Evolutionary conservation across 2,888 invertebrate species (phyloP).

Genomic region (Nomada flava): DNA sequence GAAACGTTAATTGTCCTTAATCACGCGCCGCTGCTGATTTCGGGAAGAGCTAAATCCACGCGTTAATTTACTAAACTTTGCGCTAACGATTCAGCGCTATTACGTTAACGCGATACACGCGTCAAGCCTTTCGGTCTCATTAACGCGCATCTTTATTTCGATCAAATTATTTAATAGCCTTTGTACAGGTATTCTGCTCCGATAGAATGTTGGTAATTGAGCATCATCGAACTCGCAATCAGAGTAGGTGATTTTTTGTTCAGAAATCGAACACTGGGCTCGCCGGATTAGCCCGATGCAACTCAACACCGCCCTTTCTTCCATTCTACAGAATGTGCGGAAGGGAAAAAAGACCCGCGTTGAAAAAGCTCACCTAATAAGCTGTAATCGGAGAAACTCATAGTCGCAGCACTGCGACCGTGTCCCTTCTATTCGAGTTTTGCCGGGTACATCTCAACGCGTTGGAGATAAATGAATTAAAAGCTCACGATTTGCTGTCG

Average conservation of each 20-base stretch:
- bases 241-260: constrained; percentile 46
- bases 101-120: constrained; percentile 28
- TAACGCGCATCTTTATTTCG: background rate
- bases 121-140: background rate
- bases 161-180: background rate
- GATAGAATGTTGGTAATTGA: constrained; percentile 34
- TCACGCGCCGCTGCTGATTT: constrained; percentile 51
- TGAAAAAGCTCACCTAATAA: constrained; percentile 44
- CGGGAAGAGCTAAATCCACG: constrained; percentile 27
- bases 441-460: background rate
- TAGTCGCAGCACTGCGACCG: background rate
- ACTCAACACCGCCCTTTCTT: constrained; percentile 67
- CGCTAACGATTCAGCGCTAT: constrained; percentile 48
- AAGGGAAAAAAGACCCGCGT: constrained; percentile 20
- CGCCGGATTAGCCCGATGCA: constrained; percentile 78
- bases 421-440: background rate
- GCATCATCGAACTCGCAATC: constrained; percentile 9
- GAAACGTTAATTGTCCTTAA: constrained; percentile 67
- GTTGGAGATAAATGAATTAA: background rate
- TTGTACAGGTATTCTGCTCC: background rate
- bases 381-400: constrained; percentile 54
- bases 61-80: constrained; percentile 35
- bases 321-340: constrained; percentile 19
- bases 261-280: constrained; percentile 63
- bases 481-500: background rate